Evolutionary conservation across 1,140 invertebrate species (phyloP).

Genomic region (Dendroctonus valens): DNA sequence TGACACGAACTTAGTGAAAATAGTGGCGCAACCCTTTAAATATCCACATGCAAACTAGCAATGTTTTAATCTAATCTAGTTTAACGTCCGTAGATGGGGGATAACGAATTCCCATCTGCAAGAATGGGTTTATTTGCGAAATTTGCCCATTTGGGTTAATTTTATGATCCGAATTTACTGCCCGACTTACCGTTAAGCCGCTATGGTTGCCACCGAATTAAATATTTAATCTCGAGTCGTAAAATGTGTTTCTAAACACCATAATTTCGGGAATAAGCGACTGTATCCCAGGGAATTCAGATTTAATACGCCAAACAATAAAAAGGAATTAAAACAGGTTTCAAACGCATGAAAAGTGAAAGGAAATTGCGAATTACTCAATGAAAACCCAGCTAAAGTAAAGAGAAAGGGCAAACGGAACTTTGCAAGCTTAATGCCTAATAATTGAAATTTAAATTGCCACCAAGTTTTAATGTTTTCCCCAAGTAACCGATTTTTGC

Average conservation of each 20-base stretch:
- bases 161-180: conserved; percentile 28
- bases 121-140: conserved; percentile 21
- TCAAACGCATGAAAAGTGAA: too few species aligned
- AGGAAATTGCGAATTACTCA: too few species aligned
- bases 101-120: conserved; percentile 12
- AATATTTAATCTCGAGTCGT: conserved; percentile 19
- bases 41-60: conserved; percentile 23
- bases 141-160: conserved; percentile 18
- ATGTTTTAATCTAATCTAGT: conserved; percentile 28
- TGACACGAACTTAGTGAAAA: too few species aligned
- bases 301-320: too few species aligned
- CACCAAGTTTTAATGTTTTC: too few species aligned
- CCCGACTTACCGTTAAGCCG: conserved; percentile 15
- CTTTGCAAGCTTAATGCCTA: too few species aligned
- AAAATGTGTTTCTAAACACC: conserved; percentile 10
- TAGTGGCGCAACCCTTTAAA: background rate
- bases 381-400: too few species aligned
- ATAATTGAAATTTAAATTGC: too few species aligned
- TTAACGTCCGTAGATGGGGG: conserved; percentile 6
- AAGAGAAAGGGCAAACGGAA: too few species aligned
- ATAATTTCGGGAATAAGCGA: background rate
- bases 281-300: too few species aligned
- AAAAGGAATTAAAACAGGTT: too few species aligned
- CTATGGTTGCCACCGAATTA: conserved; percentile 13
- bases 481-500: too few species aligned